Evolutionary conservation across 2,888 invertebrate genomes (phyloP).

Genomic region (Zhengitettix transpicula): DNA sequence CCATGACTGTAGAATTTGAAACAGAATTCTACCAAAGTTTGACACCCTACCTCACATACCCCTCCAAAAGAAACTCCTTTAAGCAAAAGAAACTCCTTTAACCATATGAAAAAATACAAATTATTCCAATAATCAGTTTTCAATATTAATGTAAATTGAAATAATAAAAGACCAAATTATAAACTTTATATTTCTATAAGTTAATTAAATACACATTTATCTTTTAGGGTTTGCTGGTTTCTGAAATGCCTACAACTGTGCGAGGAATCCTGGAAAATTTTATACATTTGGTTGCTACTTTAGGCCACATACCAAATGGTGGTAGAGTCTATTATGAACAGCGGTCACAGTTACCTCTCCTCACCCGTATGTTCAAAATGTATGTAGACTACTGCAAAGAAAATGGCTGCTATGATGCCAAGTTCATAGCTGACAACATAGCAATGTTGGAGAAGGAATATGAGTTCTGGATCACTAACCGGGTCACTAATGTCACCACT

Average conservation of each 20-base stretch:
- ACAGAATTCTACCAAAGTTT: too few species aligned
- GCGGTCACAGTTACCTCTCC: slow-evolving; percentile 52
- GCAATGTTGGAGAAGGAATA: slow-evolving; percentile 42
- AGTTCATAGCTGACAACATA: slow-evolving; percentile 42
- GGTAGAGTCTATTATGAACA: slow-evolving; percentile 61
- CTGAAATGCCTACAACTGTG: slow-evolving; percentile 57
- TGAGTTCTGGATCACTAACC: slow-evolving; percentile 44
- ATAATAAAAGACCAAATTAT: too few species aligned
- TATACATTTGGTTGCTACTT: slow-evolving; percentile 43
- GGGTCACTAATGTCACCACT: slow-evolving; percentile 31
- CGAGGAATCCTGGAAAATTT: slow-evolving; percentile 63
- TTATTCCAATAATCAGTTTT: too few species aligned
- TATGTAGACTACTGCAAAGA: slow-evolving; percentile 36
- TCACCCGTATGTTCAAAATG: slow-evolving; percentile 48
- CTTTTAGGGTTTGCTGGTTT: slow-evolving; percentile 50
- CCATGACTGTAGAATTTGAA: too few species aligned
- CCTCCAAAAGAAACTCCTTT: too few species aligned
- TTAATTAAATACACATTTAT: too few species aligned
- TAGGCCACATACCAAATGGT: slow-evolving; percentile 66
- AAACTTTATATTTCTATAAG: too few species aligned
- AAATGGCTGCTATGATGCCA: slow-evolving; percentile 40
- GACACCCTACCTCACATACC: too few species aligned
- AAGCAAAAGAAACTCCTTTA: too few species aligned
- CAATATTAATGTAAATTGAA: too few species aligned
- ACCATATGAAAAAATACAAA: too few species aligned